Percentiles rank a stretch among this genome's conserved stretches.
Evolutionary conservation across 2,797 vertebrate genomes (phyloP).

Genomic region (Rhodeus uyekii): DNA sequence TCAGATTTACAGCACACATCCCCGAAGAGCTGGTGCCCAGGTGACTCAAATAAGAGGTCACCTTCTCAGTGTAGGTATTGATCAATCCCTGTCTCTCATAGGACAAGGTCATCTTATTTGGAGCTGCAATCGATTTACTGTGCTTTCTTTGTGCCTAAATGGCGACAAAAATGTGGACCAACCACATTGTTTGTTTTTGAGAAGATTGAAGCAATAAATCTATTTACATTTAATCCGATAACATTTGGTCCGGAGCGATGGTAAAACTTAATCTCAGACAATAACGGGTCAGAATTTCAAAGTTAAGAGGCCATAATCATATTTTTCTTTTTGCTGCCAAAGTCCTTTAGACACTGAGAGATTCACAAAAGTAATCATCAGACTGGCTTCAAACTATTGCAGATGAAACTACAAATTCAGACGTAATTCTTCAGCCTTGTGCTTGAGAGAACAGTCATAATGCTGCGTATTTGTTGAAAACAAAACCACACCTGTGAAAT

Average conservation of each 20-base stretch:
- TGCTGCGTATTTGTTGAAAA: constrained; percentile 46
- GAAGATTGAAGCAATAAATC: constrained; percentile 2
- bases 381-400: constrained; percentile 34
- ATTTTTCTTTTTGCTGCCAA: constrained; percentile 27
- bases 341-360: constrained; percentile 34
- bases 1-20: constrained; percentile 44
- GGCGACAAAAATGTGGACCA: constrained; percentile 13
- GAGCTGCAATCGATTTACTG: constrained; percentile 32
- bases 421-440: constrained; percentile 36
- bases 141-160: constrained; percentile 3
- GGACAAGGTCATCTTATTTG: constrained; percentile 45
- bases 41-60: constrained; percentile 50
- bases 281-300: constrained; percentile 27
- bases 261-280: constrained; percentile 3
- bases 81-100: constrained; percentile 42
- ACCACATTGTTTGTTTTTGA: constrained; percentile 3
- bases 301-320: constrained; percentile 12
- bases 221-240: constrained; percentile 4
- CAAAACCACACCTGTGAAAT: constrained; percentile 31
- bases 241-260: constrained; percentile 8
- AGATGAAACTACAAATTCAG: constrained; percentile 53
- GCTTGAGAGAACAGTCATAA: constrained; percentile 34
- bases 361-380: constrained; percentile 46
- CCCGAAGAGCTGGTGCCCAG: constrained; percentile 43
- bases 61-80: constrained; percentile 53